A percentile compares a stretch with the other conserved stretches of the same genome.
Evolutionary conservation across 2,888 invertebrate genomes (phyloP).

Genomic region (Proisotoma minuta): DNA sequence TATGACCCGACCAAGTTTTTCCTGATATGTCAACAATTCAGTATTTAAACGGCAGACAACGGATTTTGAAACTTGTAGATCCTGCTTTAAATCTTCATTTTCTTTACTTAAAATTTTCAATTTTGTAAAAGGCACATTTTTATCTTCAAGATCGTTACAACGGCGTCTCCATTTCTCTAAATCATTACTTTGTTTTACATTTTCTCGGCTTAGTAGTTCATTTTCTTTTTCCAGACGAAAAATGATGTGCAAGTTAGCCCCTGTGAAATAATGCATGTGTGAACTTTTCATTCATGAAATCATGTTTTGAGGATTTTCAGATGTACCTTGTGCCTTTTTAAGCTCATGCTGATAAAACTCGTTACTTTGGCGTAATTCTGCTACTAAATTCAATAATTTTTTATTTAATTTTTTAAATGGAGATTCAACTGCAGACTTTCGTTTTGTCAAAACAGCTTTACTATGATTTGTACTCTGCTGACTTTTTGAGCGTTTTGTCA

Average conservation of each 20-base stretch:
- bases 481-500: background rate
- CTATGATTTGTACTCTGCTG: background rate
- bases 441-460: background rate
- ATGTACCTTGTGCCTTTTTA: conserved; percentile 14
- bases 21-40: conserved; percentile 40
- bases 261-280: conserved; percentile 3
- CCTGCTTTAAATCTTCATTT: conserved; percentile 36
- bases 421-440: background rate
- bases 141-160: conserved; percentile 31
- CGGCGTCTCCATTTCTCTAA: conserved; percentile 24
- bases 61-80: conserved; percentile 42
- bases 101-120: conserved; percentile 34
- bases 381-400: conserved; percentile 16
- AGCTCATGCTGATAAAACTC: conserved; percentile 24
- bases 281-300: background rate
- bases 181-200: conserved; percentile 22
- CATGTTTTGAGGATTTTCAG: background rate
- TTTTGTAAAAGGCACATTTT: conserved; percentile 30
- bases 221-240: conserved; percentile 17
- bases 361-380: conserved; percentile 19
- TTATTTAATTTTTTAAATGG: conserved; percentile 4
- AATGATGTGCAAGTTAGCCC: background rate
- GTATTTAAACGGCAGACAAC: conserved; percentile 41
- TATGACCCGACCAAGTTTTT: conserved; percentile 31
- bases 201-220: conserved; percentile 20